A percentile compares a stretch with the other conserved stretches of the same genome.
These are phyloP conservation scores for Campoplex capitator DNA, from an alignment of 2,888 invertebrate genomes.

Conservation along the genomic window DNA sequence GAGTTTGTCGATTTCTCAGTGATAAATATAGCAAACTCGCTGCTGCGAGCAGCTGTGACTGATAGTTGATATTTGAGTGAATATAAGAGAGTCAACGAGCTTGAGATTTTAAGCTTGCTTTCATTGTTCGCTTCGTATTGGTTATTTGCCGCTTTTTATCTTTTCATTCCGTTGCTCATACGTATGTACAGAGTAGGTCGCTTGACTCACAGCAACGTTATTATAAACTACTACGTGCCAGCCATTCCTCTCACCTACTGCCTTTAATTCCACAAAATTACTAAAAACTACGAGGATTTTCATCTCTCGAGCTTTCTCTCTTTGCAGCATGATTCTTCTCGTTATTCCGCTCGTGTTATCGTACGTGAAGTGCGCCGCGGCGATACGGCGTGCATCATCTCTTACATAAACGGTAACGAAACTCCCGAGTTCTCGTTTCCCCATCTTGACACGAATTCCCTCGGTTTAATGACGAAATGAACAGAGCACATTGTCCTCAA, in stretches of 20 bases:
- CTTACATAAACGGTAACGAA: slow-evolving; percentile 17
- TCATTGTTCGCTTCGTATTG: slow-evolving; percentile 63
- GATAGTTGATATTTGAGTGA: slow-evolving; percentile 48
- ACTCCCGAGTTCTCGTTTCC: slow-evolving; percentile 18
- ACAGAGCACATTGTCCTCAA: slow-evolving; percentile 35
- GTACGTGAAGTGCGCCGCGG: slow-evolving; percentile 26
- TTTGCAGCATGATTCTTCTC: slow-evolving; percentile 29
- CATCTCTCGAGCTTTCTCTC: slow-evolving; percentile 11
- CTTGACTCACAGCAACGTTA: slow-evolving; percentile 17
- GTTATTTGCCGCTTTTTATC: slow-evolving; percentile 35
- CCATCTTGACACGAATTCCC: slow-evolving; percentile 47
- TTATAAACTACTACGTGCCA: slow-evolving; percentile 32
- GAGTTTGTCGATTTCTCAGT: slow-evolving; percentile 3
- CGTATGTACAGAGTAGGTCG: not conserved
- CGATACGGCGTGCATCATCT: slow-evolving; percentile 28
- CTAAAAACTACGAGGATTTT: slow-evolving; percentile 45
- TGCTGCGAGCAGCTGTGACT: slow-evolving; percentile 19
- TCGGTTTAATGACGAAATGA: slow-evolving; percentile 50
- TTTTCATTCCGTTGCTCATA: not conserved
- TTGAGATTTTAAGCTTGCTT: slow-evolving; percentile 63
- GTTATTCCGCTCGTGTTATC: slow-evolving; percentile 39
- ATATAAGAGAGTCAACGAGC: slow-evolving; percentile 47
- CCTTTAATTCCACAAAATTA: slow-evolving; percentile 67
- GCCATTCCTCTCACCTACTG: slow-evolving; percentile 52
- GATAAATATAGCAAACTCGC: slow-evolving; percentile 1